These are phyloP conservation scores for Smutsia gigantea DNA, from an alignment of 2,797 vertebrate genomes.

Conservation along the genomic window DNA sequence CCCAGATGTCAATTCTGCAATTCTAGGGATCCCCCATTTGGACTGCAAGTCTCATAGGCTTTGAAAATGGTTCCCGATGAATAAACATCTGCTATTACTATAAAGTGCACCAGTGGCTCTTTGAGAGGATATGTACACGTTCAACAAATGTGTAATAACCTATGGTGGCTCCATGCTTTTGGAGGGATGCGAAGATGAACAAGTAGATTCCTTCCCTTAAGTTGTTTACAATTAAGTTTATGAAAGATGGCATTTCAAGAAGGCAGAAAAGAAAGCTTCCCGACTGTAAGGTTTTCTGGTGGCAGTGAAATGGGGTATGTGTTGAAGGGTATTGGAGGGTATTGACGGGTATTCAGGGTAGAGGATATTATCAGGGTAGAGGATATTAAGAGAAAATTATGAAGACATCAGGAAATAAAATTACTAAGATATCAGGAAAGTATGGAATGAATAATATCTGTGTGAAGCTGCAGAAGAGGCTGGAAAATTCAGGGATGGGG, in stretches of 20 bases:
- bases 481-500: neutral
- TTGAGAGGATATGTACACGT: neutral
- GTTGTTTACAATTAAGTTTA: neutral
- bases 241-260: neutral
- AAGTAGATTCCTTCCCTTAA: neutral
- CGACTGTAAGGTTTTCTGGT: neutral
- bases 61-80: neutral
- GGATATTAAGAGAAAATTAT: neutral
- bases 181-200: neutral
- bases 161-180: rapidly evolving
- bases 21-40: neutral
- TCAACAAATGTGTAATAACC: neutral
- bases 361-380: neutral
- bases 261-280: neutral
- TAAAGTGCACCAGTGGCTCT: neutral
- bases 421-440: neutral
- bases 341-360: neutral
- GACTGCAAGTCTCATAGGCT: neutral
- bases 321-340: neutral
- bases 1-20: neutral
- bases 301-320: neutral
- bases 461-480: neutral
- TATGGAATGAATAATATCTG: neutral
- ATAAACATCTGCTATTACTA: neutral
- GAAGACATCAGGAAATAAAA: too few relatives aligned